Conservation (phyloP, 2,888 invertebrate genomes). For the Eupeodes luniger region DNA sequence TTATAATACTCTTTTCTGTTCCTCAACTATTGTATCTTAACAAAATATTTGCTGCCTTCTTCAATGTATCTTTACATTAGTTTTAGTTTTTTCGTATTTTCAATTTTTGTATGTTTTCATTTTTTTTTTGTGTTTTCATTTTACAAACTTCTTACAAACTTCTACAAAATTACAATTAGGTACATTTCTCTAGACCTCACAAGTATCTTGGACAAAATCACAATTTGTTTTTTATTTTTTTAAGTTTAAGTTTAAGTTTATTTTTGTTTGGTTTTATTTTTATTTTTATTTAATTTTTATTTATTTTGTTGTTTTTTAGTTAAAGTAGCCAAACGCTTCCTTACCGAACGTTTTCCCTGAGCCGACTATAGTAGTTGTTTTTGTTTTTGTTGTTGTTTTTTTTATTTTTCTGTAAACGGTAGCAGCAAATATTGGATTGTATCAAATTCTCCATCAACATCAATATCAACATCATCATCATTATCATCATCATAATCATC, state of each 20-base stretch:
- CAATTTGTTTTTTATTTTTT: conserved; percentile 65
- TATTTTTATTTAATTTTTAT: conserved; percentile 2
- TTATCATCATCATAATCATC: background rate
- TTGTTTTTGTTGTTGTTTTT: conserved; percentile 55
- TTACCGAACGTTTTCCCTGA: conserved; percentile 76
- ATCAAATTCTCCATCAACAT: conserved; percentile 65
- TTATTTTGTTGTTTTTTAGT: conserved; percentile 64
- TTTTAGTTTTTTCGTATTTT: conserved; percentile 33
- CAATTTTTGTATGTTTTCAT: conserved; percentile 32
- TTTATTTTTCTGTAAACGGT: conserved; percentile 67
- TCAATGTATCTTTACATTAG: conserved; percentile 59
- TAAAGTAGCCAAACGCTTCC: conserved; percentile 74
- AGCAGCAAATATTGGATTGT: conserved; percentile 76
- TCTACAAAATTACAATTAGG: conserved; percentile 76
- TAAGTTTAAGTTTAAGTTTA: conserved; percentile 21
- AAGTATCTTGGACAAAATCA: conserved; percentile 76
- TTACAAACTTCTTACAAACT: conserved; percentile 64
- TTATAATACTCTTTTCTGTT: conserved; percentile 67
- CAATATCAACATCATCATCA: background rate
- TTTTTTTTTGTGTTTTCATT: conserved; percentile 33
- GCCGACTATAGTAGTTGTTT: conserved; percentile 75
- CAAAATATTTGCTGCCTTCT: conserved; percentile 59
- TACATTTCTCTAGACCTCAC: conserved; percentile 74
- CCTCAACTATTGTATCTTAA: conserved; percentile 59
- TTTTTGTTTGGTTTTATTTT: conserved; percentile 5